These are phyloP conservation scores for Gila robusta DNA, from an alignment of 2,797 vertebrate species.

Conservation along the genomic window DNA sequence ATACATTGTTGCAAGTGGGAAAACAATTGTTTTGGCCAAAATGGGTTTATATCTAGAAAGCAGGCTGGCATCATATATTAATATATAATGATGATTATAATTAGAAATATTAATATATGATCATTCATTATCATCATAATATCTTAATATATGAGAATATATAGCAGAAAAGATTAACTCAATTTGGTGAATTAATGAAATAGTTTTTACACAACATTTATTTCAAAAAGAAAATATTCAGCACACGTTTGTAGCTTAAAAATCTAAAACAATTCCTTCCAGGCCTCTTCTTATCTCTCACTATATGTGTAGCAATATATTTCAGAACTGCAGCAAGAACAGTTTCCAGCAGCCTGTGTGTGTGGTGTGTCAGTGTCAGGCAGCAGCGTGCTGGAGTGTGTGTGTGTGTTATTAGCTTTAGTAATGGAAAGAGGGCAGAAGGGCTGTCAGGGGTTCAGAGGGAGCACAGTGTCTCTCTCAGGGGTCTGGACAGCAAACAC, in stretches of 20 bases:
- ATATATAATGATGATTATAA: background rate
- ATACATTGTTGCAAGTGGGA: background rate
- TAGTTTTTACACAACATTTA: background rate
- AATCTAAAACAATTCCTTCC: background rate
- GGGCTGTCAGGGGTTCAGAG: slow-evolving; percentile 74
- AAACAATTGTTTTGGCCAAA: background rate
- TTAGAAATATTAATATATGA: background rate
- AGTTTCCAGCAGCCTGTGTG: slow-evolving; percentile 32
- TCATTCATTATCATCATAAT: background rate
- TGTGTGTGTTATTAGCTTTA: slow-evolving; percentile 79
- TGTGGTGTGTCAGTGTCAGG: slow-evolving; percentile 77
- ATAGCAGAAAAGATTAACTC: no score
- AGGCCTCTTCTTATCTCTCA: background rate
- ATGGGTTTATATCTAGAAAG: background rate
- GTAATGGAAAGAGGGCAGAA: slow-evolving; percentile 80
- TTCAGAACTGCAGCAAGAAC: slow-evolving; percentile 6
- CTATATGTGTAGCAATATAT: slow-evolving; percentile 3
- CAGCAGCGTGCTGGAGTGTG: slow-evolving; percentile 73
- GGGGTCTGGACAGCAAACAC: slow-evolving; percentile 34
- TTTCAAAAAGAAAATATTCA: background rate
- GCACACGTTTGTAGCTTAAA: background rate
- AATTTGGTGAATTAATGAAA: background rate
- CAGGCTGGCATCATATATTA: background rate
- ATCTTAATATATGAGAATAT: background rate
- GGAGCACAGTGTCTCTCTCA: slow-evolving; percentile 70